Evolutionary conservation across 2,797 vertebrate species (phyloP).

Genomic region (Hephaestus fuliginosus): DNA sequence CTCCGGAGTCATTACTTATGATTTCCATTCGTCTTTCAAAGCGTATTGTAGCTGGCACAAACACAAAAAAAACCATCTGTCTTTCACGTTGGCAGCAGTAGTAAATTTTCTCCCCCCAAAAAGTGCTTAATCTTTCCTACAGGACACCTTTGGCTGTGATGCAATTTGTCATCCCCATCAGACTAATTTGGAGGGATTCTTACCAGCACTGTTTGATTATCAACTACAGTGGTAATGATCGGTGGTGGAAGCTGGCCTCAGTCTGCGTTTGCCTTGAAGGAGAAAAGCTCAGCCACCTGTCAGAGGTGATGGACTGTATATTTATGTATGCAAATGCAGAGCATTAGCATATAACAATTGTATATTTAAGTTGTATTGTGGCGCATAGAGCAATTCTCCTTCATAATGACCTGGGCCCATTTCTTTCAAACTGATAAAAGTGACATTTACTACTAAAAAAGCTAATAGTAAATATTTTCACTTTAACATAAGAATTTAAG

Average conservation of each 20-base stretch:
- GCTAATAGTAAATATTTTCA: neutral
- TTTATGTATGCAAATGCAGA: neutral
- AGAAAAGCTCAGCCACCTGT: neutral
- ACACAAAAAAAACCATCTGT: constrained; percentile 61
- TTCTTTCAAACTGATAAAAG: neutral
- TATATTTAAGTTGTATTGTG: neutral
- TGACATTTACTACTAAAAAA: neutral
- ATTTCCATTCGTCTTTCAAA: constrained; percentile 42
- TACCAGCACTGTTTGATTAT: constrained; percentile 35
- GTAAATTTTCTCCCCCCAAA: constrained; percentile 48
- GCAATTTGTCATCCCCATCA: constrained; percentile 51
- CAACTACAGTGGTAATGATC: constrained; percentile 20
- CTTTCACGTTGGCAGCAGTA: constrained; percentile 56
- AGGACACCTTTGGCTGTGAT: constrained; percentile 50
- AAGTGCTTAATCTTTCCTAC: constrained; percentile 62
- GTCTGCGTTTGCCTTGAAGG: neutral
- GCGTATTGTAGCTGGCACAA: constrained; percentile 49
- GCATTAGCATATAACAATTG: neutral
- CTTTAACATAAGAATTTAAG: no score
- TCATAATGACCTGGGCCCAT: neutral
- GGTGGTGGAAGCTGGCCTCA: neutral
- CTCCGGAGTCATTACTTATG: constrained; percentile 41
- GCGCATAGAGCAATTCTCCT: neutral
- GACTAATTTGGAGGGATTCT: constrained; percentile 44
- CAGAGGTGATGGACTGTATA: neutral